Evolutionary conservation across 64 coral and sea anemone species (phyloP).

Genomic region (Montipora capricornis): DNA sequence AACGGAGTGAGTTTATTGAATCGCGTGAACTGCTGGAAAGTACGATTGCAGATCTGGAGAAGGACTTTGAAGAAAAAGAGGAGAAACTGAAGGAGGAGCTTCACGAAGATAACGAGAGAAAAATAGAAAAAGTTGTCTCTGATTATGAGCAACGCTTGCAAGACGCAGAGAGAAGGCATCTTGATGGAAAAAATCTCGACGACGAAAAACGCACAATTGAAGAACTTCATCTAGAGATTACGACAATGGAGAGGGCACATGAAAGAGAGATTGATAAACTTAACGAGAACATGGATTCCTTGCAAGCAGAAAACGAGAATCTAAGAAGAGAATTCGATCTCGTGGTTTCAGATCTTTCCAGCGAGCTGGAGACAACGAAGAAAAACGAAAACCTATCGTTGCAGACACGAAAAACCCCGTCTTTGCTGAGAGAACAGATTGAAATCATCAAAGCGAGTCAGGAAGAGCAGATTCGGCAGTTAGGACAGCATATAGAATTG

Average conservation of each 20-base stretch:
- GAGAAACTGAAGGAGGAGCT: conserved; percentile 52
- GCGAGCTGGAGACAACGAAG: conserved; percentile 67
- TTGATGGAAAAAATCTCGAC: conserved; percentile 45
- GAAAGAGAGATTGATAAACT: conserved; percentile 70
- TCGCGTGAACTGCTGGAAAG: conserved; percentile 40
- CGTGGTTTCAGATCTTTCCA: conserved; percentile 76
- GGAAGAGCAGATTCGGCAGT: conserved; percentile 40
- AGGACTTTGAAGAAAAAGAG: conserved; percentile 68
- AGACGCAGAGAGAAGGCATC: conserved; percentile 35
- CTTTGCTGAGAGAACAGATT: conserved; percentile 50
- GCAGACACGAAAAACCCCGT: conserved; percentile 48
- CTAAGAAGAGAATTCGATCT: conserved; percentile 85
- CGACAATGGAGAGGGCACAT: conserved; percentile 48
- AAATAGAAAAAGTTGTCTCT: conserved; percentile 32
- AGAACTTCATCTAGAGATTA: conserved; percentile 44
- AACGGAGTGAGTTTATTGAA: conserved; percentile 58
- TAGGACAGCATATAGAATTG: conserved; percentile 65
- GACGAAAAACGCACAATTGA: conserved; percentile 30
- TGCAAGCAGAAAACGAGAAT: conserved; percentile 74
- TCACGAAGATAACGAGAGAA: conserved; percentile 31
- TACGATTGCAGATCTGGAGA: conserved; percentile 51
- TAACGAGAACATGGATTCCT: conserved; percentile 80
- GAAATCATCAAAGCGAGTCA: conserved; percentile 62
- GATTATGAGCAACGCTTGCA: conserved; percentile 58
- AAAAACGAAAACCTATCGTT: conserved; percentile 8